Evolutionary conservation across 2,888 invertebrate genomes (phyloP), one percentile per base, ranked within the genome.

Genomic region (Thymelicus lineola): DNA sequence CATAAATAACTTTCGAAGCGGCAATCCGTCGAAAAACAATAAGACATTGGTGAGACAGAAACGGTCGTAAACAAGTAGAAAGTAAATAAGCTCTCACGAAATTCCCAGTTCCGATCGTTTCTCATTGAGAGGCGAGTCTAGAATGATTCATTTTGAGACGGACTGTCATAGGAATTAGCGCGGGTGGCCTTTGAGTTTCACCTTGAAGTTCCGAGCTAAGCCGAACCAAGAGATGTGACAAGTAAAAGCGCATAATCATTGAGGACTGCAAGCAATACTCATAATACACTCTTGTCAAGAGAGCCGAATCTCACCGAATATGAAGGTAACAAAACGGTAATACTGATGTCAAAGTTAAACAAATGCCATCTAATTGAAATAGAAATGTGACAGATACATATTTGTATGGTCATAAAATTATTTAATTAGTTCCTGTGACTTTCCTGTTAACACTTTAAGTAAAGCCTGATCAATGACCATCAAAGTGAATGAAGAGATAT

Each of bases 11-110:
- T 57, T 57, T n/a, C 36, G n/a, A 55, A 7, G 57, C 57, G 17
- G n/a, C 17, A 57, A 35, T 36, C 57, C 4, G 58, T n/a, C 38
- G 20, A 62, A 55, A 69, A 64, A 59, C 70, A 64, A 64, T 70
- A 64, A 70, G 58, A 63, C 63, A 48, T 48, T 20, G 58, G 58
- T 28, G 50, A 63, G 48, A 63, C 63, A 57, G 69, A 58, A 63
- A 63, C 63, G 42, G 15, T 59, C 46, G 53, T 64, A 70, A 70
- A 70, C 64, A 64, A 70, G 64, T 70, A 70, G 70, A 70, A 70
- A 70, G 70, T 70, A 70, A 70, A 70, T 58, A 64, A 59, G 63
- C 70, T 64, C 70, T 70, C 64, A 70, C 64, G 59, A 70, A 64
- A 64, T 58, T 64, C 64, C 59, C 59, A 38, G 63, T 63, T 58